These are phyloP conservation scores for Mesorhabditis spiculigera DNA, from an alignment of 2,888 invertebrate genomes.

Conservation along the genomic window DNA sequence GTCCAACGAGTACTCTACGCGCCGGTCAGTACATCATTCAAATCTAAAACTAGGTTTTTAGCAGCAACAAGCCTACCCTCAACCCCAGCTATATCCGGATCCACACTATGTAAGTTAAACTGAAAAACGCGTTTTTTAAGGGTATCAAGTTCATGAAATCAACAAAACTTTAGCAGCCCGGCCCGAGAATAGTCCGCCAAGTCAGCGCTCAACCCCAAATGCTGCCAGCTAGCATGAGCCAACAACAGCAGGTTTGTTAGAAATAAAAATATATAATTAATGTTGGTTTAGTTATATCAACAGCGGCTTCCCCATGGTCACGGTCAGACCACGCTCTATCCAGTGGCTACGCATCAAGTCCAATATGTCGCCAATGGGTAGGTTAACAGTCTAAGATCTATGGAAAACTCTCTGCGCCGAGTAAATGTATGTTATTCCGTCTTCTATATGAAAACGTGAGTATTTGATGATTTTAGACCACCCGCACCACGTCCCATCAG, in stretches of 20 bases:
- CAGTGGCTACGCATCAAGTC: not conserved
- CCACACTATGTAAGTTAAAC: slow-evolving; percentile 3
- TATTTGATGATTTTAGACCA: not conserved
- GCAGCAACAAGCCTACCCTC: too few species aligned
- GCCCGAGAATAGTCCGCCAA: too few species aligned
- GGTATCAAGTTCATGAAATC: too few species aligned
- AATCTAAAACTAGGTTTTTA: too few species aligned
- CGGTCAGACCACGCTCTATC: not conserved
- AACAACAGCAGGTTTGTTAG: not conserved
- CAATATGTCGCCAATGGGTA: not conserved
- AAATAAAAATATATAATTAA: not conserved
- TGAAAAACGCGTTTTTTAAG: too few species aligned
- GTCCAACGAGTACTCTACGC: not conserved
- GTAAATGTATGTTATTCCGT: too few species aligned
- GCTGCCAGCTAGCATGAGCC: slow-evolving; percentile 3
- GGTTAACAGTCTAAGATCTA: not conserved
- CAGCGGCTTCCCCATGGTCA: not conserved
- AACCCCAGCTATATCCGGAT: not conserved
- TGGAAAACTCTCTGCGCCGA: too few species aligned
- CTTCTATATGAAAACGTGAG: too few species aligned
- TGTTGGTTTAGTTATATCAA: not conserved
- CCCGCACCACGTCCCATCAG: not conserved
- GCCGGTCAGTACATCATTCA: not conserved
- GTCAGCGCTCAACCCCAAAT: not conserved
- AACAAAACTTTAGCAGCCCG: too few species aligned